Conservation (phyloP, 2,888 invertebrate genomes). For the Ischnus inquisitorius region DNA sequence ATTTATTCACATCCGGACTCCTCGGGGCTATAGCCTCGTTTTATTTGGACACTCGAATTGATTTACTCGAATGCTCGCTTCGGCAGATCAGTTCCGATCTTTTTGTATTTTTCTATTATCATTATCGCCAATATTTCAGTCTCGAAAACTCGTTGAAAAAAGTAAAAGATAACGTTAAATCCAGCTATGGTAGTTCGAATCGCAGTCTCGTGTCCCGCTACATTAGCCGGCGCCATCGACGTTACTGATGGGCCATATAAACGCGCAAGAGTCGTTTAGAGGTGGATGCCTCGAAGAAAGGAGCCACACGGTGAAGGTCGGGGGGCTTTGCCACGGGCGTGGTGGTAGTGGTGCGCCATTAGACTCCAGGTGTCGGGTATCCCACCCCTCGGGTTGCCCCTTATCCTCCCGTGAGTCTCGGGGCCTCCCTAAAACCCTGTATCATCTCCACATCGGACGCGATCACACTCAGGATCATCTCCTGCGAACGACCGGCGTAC, state of each 20-base stretch:
- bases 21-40: neutral
- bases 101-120: slow-evolving; percentile 63
- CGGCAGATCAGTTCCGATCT: too few species aligned
- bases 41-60: neutral
- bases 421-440: slow-evolving; percentile 12
- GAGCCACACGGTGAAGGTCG: slow-evolving; percentile 43
- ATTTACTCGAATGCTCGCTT: neutral
- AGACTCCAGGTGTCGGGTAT: slow-evolving; percentile 82
- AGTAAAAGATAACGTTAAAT: slow-evolving; percentile 67
- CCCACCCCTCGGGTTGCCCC: slow-evolving; percentile 72
- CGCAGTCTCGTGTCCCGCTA: slow-evolving; percentile 61
- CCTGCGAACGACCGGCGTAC: slow-evolving; percentile 42
- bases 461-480: slow-evolving; percentile 80
- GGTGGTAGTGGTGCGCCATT: slow-evolving; percentile 74
- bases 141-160: slow-evolving; percentile 1
- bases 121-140: slow-evolving; percentile 50
- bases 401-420: slow-evolving; percentile 64
- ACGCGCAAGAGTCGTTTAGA: slow-evolving; percentile 75
- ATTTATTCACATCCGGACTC: slow-evolving; percentile 75
- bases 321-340: neutral
- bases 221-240: slow-evolving; percentile 69
- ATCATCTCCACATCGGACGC: slow-evolving; percentile 69
- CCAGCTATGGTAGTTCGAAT: slow-evolving; percentile 14
- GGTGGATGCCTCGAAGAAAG: slow-evolving; percentile 67
- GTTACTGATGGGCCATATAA: slow-evolving; percentile 77